Percentiles rank a stretch among this genome's conserved stretches.
Evolutionary conservation across 2,113 vertebrate species (phyloP).

Genomic region (Pterophyllum scalare): DNA sequence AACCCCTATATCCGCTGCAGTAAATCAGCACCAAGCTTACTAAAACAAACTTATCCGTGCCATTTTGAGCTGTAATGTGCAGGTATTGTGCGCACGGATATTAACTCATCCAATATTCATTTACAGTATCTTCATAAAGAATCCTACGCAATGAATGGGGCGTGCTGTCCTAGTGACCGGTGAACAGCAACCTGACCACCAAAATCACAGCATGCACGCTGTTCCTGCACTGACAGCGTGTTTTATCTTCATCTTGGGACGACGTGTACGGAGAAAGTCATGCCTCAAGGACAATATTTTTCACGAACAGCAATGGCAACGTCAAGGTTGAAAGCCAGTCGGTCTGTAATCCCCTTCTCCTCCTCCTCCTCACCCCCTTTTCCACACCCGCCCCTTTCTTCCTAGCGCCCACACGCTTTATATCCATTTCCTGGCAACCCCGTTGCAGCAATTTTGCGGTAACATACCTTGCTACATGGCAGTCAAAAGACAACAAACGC

Average conservation of each 20-base stretch:
- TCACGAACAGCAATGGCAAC: constrained; percentile 62
- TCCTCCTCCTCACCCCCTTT: constrained; percentile 29
- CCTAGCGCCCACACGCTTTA: constrained; percentile 62
- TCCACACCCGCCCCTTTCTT: constrained; percentile 56
- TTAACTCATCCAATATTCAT: neutral
- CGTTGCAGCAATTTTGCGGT: constrained; percentile 67
- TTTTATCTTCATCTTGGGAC: constrained; percentile 13
- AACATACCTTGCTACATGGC: constrained; percentile 18
- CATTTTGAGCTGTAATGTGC: neutral
- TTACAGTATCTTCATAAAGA: constrained; percentile 22
- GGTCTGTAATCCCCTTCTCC: constrained; percentile 36
- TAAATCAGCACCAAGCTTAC: neutral
- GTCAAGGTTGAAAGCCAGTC: constrained; percentile 77
- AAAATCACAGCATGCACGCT: constrained; percentile 27
- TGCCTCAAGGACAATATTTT: constrained; percentile 72
- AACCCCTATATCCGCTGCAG: constrained; percentile 5
- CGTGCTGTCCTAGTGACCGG: constrained; percentile 62
- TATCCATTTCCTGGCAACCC: constrained; percentile 54
- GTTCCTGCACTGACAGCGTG: neutral
- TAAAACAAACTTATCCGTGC: neutral
- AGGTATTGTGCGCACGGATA: neutral
- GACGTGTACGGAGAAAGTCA: constrained; percentile 63
- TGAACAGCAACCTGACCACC: constrained; percentile 20
- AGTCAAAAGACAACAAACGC: constrained; percentile 26
- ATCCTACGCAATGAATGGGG: constrained; percentile 59